Base-by-base conservation (phyloP, 2,888 invertebrate genomes). In the Macrophya alboannulata region DNA sequence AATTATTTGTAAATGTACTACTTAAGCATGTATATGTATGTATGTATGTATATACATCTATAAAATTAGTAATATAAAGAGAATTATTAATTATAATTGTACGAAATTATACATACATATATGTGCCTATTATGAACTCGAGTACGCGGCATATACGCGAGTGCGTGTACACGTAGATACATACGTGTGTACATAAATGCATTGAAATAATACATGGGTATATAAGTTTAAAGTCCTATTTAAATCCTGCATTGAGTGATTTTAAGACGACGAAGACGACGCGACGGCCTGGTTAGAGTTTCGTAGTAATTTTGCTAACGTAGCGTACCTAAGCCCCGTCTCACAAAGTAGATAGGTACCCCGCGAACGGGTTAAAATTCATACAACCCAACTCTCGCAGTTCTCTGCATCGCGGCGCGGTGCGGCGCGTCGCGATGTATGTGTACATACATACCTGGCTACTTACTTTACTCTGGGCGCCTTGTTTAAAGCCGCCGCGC, bases 211-310 rank as follows among this genome's bases (percentile, higher is more conserved):
- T 12, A 72, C 45, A 5, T 21, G 15, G 31, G 25, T 62, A 37
- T 68, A 17, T 25, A 68, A 68, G 68, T 68, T 68, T 12, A 62
- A 62, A 21, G 21, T 74, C 72, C 72, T 74, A 74, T 74, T 74
- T 74, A 43, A 45, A 74, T 74, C 45, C 72, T 31, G 72, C 72
- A 74, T 74, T 45, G 72, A 74, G 72, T 74, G 72, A 74, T 74
- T 74, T 45, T 45, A 45, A 74, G 72, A 43, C 72, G 21, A n/a
- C 55, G 55, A 55, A 17, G 55, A 55, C 55, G 55, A 17, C 45
- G 40, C 45, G n/a, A 72, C 68, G 68, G 68, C 68, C 68, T 68
- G 68, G 37, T 68, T 68, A 68, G 15, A 72, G 43, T 74, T 74
- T 74, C 43, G 43, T 45, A 25, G 72, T 45, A 74, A 74, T 74